These are phyloP conservation scores for Sebastes jordani DNA, from an alignment of 2,797 vertebrate genomes.

Conservation along the genomic window DNA sequence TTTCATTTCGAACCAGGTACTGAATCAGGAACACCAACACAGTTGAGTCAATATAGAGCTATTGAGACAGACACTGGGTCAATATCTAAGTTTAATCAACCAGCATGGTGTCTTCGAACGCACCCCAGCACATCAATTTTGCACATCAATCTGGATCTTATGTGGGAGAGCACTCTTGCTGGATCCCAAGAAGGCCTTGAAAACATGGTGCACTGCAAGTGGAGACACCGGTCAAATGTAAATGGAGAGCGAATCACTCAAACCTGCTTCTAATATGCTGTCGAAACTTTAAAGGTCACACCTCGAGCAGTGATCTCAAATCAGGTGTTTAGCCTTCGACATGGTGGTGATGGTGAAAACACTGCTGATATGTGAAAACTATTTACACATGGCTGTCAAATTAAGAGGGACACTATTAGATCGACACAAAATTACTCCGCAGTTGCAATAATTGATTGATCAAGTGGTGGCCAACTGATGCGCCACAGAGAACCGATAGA, in stretches of 20 bases:
- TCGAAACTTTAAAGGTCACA: background rate
- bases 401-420: background rate
- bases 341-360: background rate
- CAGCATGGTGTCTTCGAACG: background rate
- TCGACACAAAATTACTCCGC: background rate
- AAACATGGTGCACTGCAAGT: background rate
- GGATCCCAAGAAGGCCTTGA: background rate
- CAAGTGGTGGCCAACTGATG: background rate
- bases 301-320: background rate
- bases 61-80: conserved; percentile 5
- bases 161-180: background rate
- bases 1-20: background rate
- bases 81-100: conserved; percentile 36
- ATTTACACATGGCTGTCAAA: background rate
- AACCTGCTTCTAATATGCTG: background rate
- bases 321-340: background rate
- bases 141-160: background rate
- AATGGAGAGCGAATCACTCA: too few relatives aligned
- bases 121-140: conserved; percentile 16
- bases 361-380: background rate
- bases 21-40: background rate
- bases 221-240: background rate
- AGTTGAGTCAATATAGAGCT: background rate
- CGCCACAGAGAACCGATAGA: background rate
- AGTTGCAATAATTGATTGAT: background rate